These are phyloP conservation scores for Bombyx huttoni DNA, from an alignment of 2,888 invertebrate species.

Conservation along the genomic window DNA sequence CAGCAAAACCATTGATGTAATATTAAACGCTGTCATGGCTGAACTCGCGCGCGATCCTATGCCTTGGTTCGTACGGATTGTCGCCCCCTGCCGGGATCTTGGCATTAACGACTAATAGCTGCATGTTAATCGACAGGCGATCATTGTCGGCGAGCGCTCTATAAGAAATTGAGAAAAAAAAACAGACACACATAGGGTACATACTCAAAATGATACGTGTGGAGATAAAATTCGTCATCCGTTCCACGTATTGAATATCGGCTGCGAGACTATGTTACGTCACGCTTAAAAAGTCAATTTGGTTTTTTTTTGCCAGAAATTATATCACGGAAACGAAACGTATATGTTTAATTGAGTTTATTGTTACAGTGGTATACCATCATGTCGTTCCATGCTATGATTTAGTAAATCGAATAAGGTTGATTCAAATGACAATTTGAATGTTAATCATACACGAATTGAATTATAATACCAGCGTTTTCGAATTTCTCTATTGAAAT, in stretches of 20 bases:
- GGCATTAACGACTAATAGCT: conserved; percentile 39
- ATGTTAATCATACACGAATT: too few species aligned
- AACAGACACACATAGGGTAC: too few species aligned
- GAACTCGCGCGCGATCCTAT: background rate
- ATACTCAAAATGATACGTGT: conserved; percentile 18
- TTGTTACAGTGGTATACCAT: background rate
- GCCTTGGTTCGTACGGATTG: conserved; percentile 9
- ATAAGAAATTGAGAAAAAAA: conserved; percentile 19
- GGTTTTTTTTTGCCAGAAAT: background rate
- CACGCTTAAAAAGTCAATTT: background rate
- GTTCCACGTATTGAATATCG: conserved; percentile 32
- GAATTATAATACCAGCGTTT: too few species aligned
- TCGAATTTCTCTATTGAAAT: too few species aligned
- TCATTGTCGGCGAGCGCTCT: conserved; percentile 33
- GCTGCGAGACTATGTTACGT: conserved; percentile 7
- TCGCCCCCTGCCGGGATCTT: conserved; percentile 31
- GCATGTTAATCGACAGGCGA: conserved; percentile 40
- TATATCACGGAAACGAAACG: background rate
- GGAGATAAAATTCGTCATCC: conserved; percentile 34
- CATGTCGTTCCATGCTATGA: background rate
- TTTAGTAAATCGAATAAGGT: too few species aligned
- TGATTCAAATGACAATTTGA: too few species aligned
- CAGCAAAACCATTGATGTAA: background rate
- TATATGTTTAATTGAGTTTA: background rate
- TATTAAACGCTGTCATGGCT: background rate